These are phyloP conservation scores for Micromussa lordhowensis DNA, from an alignment of 92 coral and sea anemone genomes.

Conservation along the genomic window DNA sequence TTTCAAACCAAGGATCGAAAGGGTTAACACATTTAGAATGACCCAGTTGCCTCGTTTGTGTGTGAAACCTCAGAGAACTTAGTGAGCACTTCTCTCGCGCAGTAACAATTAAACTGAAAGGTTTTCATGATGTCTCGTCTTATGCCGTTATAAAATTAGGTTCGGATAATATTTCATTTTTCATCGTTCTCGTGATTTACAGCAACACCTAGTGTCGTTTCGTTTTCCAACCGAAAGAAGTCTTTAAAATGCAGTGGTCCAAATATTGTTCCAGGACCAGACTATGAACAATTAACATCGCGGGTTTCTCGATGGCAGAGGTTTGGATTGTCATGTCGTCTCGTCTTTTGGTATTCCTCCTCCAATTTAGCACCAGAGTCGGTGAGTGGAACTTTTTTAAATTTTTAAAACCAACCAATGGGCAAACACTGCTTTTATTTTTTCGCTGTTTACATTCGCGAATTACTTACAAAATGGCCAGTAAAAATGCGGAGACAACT, in stretches of 20 bases:
- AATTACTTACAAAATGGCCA: not conserved
- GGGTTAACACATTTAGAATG: too few relatives aligned
- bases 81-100: not conserved
- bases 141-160: not conserved
- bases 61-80: too few relatives aligned
- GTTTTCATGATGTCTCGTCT: not conserved
- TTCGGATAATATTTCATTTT: not conserved
- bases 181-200: not conserved
- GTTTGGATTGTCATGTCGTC: not conserved
- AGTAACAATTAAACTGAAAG: not conserved
- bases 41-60: too few relatives aligned
- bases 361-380: not conserved
- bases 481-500: too few relatives aligned
- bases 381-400: not conserved
- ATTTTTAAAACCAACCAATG: not conserved
- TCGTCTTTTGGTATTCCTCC: not conserved
- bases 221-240: conserved; percentile 8
- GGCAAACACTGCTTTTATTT: not conserved
- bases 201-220: not conserved
- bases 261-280: not conserved
- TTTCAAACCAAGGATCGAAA: too few relatives aligned
- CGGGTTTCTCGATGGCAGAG: not conserved
- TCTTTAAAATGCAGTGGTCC: not conserved
- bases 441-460: not conserved
- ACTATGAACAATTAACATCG: not conserved